Percentiles rank a stretch among this genome's conserved stretches.
Evolutionary conservation across 2,797 vertebrate genomes (phyloP).

Genomic region (Danio jaintianensis): DNA sequence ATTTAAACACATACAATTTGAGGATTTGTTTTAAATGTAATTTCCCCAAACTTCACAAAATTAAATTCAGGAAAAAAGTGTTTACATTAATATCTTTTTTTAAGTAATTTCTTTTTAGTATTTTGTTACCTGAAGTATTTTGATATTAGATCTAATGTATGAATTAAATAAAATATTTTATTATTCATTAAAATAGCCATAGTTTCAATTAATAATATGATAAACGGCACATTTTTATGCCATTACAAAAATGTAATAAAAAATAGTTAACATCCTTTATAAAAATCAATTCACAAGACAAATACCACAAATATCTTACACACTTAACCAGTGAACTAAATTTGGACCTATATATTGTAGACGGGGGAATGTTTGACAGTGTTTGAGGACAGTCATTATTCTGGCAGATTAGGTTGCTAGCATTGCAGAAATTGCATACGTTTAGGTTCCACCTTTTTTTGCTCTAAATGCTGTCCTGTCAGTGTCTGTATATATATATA

Average conservation of each 20-base stretch:
- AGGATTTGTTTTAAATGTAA: background rate
- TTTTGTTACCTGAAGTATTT: too few relatives aligned
- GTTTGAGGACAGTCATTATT: slow-evolving; percentile 8
- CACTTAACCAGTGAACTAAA: background rate
- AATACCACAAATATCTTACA: background rate
- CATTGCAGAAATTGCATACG: background rate
- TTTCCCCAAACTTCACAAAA: too few relatives aligned
- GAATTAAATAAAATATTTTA: background rate
- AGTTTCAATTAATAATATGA: background rate
- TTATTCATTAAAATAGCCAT: background rate
- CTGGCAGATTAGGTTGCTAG: background rate
- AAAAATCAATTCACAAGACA: background rate
- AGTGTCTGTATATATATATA: background rate
- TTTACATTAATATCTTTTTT: too few relatives aligned
- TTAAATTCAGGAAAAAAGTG: too few relatives aligned
- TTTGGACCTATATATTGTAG: background rate
- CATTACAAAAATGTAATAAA: background rate
- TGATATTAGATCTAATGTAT: too few relatives aligned
- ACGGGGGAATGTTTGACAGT: background rate
- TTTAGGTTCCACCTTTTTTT: background rate
- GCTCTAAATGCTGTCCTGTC: background rate
- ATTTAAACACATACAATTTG: background rate
- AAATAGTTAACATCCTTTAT: background rate
- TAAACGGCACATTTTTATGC: too few relatives aligned
- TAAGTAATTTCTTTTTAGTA: too few relatives aligned